Percentiles rank a stretch among this genome's conserved stretches.
These are phyloP conservation scores for Coelogynopora nodosa DNA, from an alignment of 2,888 invertebrate species.

Conservation along the genomic window DNA sequence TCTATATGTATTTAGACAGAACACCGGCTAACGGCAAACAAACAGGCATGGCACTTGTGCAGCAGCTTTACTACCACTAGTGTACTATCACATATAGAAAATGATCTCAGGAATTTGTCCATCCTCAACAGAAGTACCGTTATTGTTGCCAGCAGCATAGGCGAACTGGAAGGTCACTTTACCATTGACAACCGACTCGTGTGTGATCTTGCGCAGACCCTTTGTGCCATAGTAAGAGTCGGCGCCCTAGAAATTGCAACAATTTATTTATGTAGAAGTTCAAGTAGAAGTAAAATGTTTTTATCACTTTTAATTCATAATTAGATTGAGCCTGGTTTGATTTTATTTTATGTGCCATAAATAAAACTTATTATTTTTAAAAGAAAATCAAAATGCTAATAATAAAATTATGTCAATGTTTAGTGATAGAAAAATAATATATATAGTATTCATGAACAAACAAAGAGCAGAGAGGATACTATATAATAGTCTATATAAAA, in stretches of 20 bases:
- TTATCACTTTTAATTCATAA: neutral
- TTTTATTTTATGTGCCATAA: neutral
- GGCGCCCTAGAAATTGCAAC: conserved; percentile 67
- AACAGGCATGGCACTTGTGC: too few species aligned
- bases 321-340: neutral
- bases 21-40: too few species aligned
- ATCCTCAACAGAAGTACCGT: conserved; percentile 78
- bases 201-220: conserved; percentile 72
- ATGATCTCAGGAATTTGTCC: conserved; percentile 83
- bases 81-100: conserved; percentile 68
- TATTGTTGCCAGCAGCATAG: conserved; percentile 79
- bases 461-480: too few species aligned
- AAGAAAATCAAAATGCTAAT: too few species aligned
- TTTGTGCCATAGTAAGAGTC: conserved; percentile 81
- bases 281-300: neutral
- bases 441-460: too few species aligned
- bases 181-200: conserved; percentile 73
- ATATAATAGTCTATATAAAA: neutral
- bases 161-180: conserved; percentile 77
- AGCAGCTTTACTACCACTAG: too few species aligned
- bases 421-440: too few species aligned
- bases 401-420: too few species aligned
- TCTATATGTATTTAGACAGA: too few species aligned
- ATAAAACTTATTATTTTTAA: too few species aligned
- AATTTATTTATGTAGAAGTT: neutral